phyloP scores from a whole-genome alignment of 2,888 invertebrate genomes.

The Xestoiulus laeticollis region DNA sequence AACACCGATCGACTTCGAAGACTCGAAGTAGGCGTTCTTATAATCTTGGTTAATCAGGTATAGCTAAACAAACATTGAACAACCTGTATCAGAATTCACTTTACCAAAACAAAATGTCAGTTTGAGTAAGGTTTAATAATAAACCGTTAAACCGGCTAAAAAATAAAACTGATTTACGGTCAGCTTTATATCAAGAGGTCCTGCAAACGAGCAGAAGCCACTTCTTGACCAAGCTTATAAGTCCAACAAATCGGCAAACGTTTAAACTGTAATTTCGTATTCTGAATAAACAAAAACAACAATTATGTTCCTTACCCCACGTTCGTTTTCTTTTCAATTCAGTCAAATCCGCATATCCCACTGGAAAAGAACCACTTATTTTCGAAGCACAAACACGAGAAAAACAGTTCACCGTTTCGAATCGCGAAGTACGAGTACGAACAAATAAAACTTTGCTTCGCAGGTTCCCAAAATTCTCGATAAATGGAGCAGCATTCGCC shows the following conservation, averaged over 20 bases:
- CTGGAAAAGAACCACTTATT: not conserved
- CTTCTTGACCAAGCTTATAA: not conserved
- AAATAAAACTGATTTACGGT: not conserved
- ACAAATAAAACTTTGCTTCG: conserved; percentile 12
- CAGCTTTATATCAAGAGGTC: not conserved
- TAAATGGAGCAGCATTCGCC: not conserved
- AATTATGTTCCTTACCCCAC: not conserved
- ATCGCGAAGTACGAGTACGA: not conserved
- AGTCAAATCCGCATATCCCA: not conserved
- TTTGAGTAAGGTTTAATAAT: not conserved
- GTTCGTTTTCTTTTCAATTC: not conserved
- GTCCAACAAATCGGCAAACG: not conserved
- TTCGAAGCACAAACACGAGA: conserved; percentile 25
- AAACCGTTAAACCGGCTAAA: not conserved
- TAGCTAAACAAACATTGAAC: not conserved
- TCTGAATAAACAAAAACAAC: not conserved
- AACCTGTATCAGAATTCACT: not conserved
- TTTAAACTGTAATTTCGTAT: not conserved
- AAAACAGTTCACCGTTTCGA: conserved; percentile 32
- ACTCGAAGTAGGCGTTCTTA: not conserved
- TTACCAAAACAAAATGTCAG: not conserved
- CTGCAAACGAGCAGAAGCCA: not conserved
- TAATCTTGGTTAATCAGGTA: not conserved
- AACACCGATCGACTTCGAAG: not conserved
- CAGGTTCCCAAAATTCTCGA: not conserved